Evolutionary conservation across 2,888 invertebrate genomes (phyloP), one percentile per base, ranked within the genome.

Genomic region (Lissonota sp.): DNA sequence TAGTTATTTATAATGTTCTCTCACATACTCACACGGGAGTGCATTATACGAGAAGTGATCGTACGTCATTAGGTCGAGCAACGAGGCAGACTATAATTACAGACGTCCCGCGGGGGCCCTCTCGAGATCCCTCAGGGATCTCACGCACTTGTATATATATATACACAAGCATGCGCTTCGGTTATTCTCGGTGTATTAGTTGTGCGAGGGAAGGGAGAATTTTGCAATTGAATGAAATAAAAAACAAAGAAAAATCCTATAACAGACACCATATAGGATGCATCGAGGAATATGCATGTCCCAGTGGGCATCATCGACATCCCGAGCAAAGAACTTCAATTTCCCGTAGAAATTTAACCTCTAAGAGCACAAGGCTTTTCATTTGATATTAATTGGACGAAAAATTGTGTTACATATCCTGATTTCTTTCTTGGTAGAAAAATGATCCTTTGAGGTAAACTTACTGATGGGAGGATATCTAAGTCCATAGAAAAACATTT

Each of bases 31-130:
- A 26, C 26, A 72, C 42, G 58, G 72, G 72, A 72, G 58, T 77
- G 69, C 64, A 80, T 76, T 77, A 72, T 63, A 69, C 58, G 51
- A 49, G 63, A 80, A 26, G 69, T 80, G 72, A 80, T 80, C 80
- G 76, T 80, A 80, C 80, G 72, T 80, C 80, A 80, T 80, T 80
- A 80, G 76, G 76, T 80, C 80, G 76, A 69, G 72, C 57, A 80
- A 80, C 76, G 72, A 80, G 76, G 72, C 60, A 51, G 51, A 76
- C 62, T 76, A 58, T 80, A 80, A 80, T 80, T 80, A 80, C 76
- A 77, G 63, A 73, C 76, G 58, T 73, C 72, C 80, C 73, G 73
- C 40, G 53, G 76, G 51, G 76, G 58, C 69, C 70, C 10, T 44
- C 53, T 26, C 72, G 44, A 57, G 64, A 67, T 66, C 66, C 64